Evolutionary conservation across 2,797 vertebrate species (phyloP).

Genomic region (Girardinus metallicus): DNA sequence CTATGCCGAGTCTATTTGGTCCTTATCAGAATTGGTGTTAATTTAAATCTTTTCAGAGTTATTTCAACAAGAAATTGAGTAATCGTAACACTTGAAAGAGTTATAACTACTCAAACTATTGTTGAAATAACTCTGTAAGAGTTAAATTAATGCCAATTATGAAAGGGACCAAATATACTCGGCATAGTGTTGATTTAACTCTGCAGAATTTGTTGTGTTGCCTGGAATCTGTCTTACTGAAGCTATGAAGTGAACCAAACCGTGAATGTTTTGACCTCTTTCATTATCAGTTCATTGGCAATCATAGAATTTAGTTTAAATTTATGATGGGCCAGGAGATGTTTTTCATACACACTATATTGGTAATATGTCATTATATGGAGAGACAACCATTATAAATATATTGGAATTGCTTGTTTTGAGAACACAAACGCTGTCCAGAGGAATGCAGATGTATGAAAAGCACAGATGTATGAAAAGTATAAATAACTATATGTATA

Average conservation of each 20-base stretch:
- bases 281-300: not conserved
- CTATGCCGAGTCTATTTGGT: no score
- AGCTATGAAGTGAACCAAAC: not conserved
- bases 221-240: not conserved
- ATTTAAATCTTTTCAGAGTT: no score
- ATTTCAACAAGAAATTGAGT: no score
- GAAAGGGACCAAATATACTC: no score
- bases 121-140: no score
- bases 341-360: not conserved
- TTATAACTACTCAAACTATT: no score
- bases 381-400: not conserved
- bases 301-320: not conserved
- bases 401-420: slow-evolving; percentile 3
- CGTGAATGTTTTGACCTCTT: not conserved
- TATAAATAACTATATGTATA: slow-evolving; percentile 21
- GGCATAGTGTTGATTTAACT: no score
- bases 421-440: slow-evolving; percentile 4
- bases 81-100: no score
- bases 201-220: no score
- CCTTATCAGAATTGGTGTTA: no score
- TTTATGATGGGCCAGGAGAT: not conserved
- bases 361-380: slow-evolving; percentile 4
- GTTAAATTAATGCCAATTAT: no score
- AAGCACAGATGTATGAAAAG: slow-evolving; percentile 6
- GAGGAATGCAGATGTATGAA: not conserved